Evolutionary conservation across 2,113 vertebrate genomes (phyloP), one percentile per base, ranked within the genome.

Genomic region (Myodes glareolus): DNA sequence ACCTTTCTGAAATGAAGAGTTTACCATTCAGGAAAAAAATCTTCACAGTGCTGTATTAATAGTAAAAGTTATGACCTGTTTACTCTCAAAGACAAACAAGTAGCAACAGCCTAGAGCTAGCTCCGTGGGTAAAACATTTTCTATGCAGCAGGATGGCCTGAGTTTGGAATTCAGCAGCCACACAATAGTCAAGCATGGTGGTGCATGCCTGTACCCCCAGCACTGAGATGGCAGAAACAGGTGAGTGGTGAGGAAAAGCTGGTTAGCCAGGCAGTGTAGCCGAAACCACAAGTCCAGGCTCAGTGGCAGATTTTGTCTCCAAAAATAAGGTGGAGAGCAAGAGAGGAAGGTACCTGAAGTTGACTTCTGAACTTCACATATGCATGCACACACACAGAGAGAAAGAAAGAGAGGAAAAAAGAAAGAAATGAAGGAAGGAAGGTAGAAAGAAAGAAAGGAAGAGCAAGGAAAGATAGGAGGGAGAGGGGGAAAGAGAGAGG

Each of bases 1-100:
- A 52, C 3, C 23, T 70, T 95, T 88, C 65, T 76, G 50, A 97
- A 97, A 94, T 63, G 65, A 67, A 84, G 50, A 92, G 42, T 80
- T 93, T 65, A 84, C 45, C 80, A 88, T 93, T 88, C 82, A 31
- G 65, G 72, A n/a, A 90, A 67, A 68, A 84, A 94, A 72, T 45
- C 52, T 91, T 12, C 31, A 67, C 8, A 58, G 55, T 45, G 63
- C 47, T 95, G 14, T 27, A 55, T 42, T 47, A 65, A 68, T 68
- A 23, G 8, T 85, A 84, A 89, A 92, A 82, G 61, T 68, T 47
- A 63, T 73, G 19, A 45, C 21, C 55, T 39, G 23, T 70, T 68
- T 75, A 89, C 58, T 87, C n/a, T 94, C 2, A 78, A 88, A 86
- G 86, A 72, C n/a, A 13, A 33, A 45, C 55, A 31, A 45, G 77